Conservation (phyloP, 2,797 vertebrate species). For the Micropoecilia bifurca region DNA sequence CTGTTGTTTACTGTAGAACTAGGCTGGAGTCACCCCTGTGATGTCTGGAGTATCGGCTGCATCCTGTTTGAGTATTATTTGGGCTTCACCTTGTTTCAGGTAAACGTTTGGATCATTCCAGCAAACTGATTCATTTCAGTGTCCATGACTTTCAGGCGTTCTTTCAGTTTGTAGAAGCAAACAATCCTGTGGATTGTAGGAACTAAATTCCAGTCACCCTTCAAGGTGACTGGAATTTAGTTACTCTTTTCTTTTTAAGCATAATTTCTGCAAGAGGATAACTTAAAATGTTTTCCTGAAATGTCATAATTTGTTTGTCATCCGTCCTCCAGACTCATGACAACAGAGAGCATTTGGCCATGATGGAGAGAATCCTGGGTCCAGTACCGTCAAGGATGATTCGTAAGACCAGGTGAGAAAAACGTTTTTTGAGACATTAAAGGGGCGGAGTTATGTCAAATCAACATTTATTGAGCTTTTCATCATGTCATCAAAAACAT, state of each 20-base stretch:
- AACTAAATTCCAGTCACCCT: background rate
- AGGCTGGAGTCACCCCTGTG: slow-evolving; percentile 97
- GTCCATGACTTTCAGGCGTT: background rate
- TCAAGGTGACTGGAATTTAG: background rate
- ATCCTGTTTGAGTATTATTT: slow-evolving; percentile 99
- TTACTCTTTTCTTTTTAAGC: background rate
- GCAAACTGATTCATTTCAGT: background rate
- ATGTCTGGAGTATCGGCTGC: slow-evolving; percentile 98
- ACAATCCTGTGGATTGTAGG: background rate
- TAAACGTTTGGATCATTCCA: slow-evolving; percentile 52
- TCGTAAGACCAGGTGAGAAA: slow-evolving; percentile 90
- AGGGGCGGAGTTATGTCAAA: background rate
- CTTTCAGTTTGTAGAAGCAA: background rate
- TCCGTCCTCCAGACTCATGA: slow-evolving; percentile 89
- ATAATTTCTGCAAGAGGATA: background rate
- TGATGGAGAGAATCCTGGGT: slow-evolving; percentile 98
- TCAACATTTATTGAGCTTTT: too few relatives aligned
- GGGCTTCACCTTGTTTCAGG: slow-evolving; percentile 98
- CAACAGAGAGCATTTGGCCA: slow-evolving; percentile 97
- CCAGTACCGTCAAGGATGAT: slow-evolving; percentile 96
- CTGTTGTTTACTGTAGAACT: slow-evolving; percentile 82
- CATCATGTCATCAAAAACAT: too few relatives aligned
- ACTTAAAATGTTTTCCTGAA: background rate
- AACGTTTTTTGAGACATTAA: background rate
- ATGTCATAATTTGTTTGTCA: background rate